Evolutionary conservation across 2,113 vertebrate genomes (phyloP).

Genomic region (Indri indri): DNA sequence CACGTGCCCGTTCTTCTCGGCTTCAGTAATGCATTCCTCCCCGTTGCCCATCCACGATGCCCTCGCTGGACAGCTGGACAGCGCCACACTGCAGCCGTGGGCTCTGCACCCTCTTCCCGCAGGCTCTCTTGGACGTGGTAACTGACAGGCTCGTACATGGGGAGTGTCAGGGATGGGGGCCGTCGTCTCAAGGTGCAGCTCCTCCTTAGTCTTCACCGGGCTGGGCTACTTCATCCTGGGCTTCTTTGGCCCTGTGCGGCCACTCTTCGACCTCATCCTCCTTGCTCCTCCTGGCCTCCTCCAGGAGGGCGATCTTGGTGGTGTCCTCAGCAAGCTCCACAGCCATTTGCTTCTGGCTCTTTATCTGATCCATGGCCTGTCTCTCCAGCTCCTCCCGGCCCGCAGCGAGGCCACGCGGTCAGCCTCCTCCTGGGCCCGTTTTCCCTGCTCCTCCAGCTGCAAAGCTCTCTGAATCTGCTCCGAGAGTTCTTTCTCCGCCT

Average conservation of each 20-base stretch:
- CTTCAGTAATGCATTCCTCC: constrained; percentile 93
- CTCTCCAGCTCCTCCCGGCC: constrained; percentile 95
- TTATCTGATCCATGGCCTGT: constrained; percentile 93
- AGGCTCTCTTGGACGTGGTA: constrained; percentile 87
- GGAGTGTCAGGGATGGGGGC: constrained; percentile 89
- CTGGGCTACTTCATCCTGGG: constrained; percentile 93
- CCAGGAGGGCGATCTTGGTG: constrained; percentile 90
- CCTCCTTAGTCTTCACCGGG: constrained; percentile 92
- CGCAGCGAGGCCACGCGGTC: constrained; percentile 93
- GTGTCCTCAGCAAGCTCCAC: constrained; percentile 93
- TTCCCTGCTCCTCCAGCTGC: constrained; percentile 93
- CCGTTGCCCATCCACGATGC: constrained; percentile 90
- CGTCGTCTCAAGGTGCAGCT: constrained; percentile 91
- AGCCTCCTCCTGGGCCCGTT: constrained; percentile 91
- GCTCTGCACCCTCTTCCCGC: constrained; percentile 89
- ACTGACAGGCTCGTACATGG: constrained; percentile 85
- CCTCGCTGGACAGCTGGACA: constrained; percentile 88
- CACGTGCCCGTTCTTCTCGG: constrained; percentile 94
- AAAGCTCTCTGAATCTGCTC: constrained; percentile 94
- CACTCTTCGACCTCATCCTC: constrained; percentile 93
- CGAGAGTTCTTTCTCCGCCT: constrained; percentile 93
- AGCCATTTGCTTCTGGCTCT: constrained; percentile 96
- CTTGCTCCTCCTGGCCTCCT: constrained; percentile 92
- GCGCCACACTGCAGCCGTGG: constrained; percentile 84
- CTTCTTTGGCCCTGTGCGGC: constrained; percentile 92